A percentile compares a stretch with the other conserved stretches of the same genome.
Conservation (phyloP, 2,797 vertebrate species). For the Aeoliscus strigatus region DNA sequence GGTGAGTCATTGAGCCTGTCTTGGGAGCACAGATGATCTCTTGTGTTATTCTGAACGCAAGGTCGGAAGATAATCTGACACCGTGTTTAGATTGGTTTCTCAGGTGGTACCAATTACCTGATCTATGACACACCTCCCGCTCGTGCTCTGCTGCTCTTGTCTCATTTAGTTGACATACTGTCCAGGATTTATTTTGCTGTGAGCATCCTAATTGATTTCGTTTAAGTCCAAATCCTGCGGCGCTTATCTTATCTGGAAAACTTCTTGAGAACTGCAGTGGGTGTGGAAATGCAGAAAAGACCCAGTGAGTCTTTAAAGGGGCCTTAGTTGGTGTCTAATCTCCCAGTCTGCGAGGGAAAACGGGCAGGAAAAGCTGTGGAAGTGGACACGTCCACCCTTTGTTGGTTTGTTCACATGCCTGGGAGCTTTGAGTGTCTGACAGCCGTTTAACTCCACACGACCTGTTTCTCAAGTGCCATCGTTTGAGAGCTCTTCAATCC, state of each 20-base stretch:
- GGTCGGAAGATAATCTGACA: constrained; percentile 43
- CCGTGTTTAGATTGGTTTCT: constrained; percentile 63
- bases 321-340: constrained; percentile 49
- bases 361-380: constrained; percentile 35
- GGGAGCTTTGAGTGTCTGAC: constrained; percentile 72
- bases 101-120: constrained; percentile 77
- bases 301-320: constrained; percentile 28
- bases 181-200: neutral
- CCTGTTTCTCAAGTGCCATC: constrained; percentile 76
- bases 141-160: constrained; percentile 39
- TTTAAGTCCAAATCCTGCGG: neutral
- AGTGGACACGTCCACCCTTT: constrained; percentile 54
- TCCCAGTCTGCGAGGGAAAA: constrained; percentile 33
- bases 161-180: constrained; percentile 18
- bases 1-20: constrained; percentile 57
- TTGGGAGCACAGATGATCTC: constrained; percentile 50
- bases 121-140: constrained; percentile 32
- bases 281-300: constrained; percentile 16
- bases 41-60: constrained; percentile 39
- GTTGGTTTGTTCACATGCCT: constrained; percentile 67
- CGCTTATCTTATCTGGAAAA: constrained; percentile 8
- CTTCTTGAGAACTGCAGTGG: constrained; percentile 13
- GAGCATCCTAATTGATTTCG: neutral
- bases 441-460: constrained; percentile 81
- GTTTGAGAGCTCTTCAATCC: constrained; percentile 70